Conservation (phyloP, 1,140 invertebrate species). For the Dermatophagoides farinae region DNA sequence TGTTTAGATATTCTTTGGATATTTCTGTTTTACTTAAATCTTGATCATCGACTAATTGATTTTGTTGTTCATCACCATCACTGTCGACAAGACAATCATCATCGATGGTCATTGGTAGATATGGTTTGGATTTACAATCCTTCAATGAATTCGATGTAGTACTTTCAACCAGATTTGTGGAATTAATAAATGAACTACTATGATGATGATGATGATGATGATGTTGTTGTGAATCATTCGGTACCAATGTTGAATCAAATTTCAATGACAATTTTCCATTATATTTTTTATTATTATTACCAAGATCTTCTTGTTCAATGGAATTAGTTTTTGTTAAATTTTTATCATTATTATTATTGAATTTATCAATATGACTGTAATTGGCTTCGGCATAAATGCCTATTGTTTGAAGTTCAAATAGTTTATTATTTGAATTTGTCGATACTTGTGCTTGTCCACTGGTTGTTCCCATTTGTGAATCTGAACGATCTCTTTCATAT, state of each 20-base stretch:
- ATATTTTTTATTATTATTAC: not conserved
- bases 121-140: not conserved
- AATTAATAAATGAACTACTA: not conserved
- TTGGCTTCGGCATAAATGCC: too few relatives aligned
- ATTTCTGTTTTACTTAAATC: not conserved
- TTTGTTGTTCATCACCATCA: not conserved
- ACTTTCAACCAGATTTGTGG: too few relatives aligned
- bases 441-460: too few relatives aligned
- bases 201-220: too few relatives aligned
- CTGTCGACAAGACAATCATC: slow-evolving; percentile 5
- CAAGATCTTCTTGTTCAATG: not conserved
- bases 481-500: not conserved
- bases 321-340: not conserved
- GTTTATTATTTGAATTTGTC: too few relatives aligned
- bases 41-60: not conserved
- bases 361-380: too few relatives aligned
- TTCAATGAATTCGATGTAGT: not conserved
- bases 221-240: too few relatives aligned
- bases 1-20: slow-evolving; percentile 4
- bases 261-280: not conserved
- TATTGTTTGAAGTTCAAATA: too few relatives aligned
- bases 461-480: too few relatives aligned
- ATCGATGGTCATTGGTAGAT: not conserved
- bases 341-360: not conserved
- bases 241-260: not conserved